Percentiles rank a stretch among this genome's conserved stretches.
These are phyloP conservation scores for Perognathus longimembris DNA, from an alignment of 2,113 vertebrate genomes.

Conservation along the genomic window DNA sequence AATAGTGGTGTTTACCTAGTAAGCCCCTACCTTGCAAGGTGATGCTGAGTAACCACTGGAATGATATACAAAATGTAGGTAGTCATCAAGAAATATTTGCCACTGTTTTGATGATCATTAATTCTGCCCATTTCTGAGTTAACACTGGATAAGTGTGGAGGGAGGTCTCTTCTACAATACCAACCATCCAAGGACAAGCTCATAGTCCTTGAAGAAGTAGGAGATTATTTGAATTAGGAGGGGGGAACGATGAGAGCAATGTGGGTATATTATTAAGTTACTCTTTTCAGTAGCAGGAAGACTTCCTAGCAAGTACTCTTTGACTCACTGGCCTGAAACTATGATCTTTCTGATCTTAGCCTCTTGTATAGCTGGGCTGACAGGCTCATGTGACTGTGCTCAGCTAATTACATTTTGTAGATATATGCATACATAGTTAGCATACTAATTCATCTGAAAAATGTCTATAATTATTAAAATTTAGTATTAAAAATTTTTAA, in stretches of 20 bases:
- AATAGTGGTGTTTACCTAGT: neutral
- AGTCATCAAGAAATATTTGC: neutral
- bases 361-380: too few relatives aligned
- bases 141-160: neutral
- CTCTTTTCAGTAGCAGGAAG: neutral
- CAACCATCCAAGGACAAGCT: neutral
- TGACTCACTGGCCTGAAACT: neutral
- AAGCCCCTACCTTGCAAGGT: neutral
- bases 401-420: neutral
- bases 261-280: neutral
- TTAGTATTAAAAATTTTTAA: neutral
- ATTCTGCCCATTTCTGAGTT: neutral
- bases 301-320: neutral
- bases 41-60: neutral
- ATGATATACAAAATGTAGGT: neutral
- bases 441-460: slow-evolving; percentile 3
- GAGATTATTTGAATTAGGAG: neutral
- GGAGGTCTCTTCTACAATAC: neutral
- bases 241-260: neutral
- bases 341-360: too few relatives aligned
- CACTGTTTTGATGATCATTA: neutral
- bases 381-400: too few relatives aligned
- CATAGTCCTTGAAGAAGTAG: neutral
- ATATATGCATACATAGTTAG: neutral
- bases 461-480: neutral